Percentiles rank a stretch among this genome's conserved stretches.
These are phyloP conservation scores for Rhynchophorus ferrugineus DNA, from an alignment of 1,140 invertebrate species.

Conservation along the genomic window DNA sequence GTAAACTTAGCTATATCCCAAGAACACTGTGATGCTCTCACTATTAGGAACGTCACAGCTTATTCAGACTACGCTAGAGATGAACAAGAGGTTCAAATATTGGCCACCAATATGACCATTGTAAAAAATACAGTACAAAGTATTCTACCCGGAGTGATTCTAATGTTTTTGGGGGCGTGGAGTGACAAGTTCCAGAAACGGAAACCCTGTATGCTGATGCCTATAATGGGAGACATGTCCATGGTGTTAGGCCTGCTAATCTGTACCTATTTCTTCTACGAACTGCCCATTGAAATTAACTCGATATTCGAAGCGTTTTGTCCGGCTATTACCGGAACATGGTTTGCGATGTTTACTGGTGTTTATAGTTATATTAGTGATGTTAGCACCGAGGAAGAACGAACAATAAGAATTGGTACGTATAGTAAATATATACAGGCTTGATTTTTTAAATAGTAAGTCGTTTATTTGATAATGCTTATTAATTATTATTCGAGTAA, in stretches of 20 bases:
- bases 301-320: constrained; percentile 50
- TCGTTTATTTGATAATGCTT: too few species aligned
- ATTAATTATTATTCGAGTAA: too few species aligned
- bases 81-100: constrained; percentile 46
- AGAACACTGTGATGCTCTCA: constrained; percentile 51
- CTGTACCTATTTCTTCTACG: constrained; percentile 39
- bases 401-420: constrained; percentile 46
- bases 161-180: constrained; percentile 55
- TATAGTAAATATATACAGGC: too few species aligned
- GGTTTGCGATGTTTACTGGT: constrained; percentile 54
- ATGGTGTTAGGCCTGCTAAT: constrained; percentile 31
- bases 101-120: constrained; percentile 50
- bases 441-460: too few species aligned
- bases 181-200: constrained; percentile 51
- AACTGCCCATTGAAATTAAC: constrained; percentile 47
- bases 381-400: constrained; percentile 49
- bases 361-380: constrained; percentile 55
- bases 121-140: constrained; percentile 51
- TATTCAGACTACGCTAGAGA: constrained; percentile 41
- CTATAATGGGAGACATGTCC: constrained; percentile 45
- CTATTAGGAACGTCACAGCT: constrained; percentile 41
- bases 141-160: constrained; percentile 47
- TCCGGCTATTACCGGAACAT: constrained; percentile 48
- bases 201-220: constrained; percentile 50
- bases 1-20: constrained; percentile 51